Evolutionary conservation across 2,797 vertebrate species (phyloP).

Genomic region (Pangasius larnaudii): DNA sequence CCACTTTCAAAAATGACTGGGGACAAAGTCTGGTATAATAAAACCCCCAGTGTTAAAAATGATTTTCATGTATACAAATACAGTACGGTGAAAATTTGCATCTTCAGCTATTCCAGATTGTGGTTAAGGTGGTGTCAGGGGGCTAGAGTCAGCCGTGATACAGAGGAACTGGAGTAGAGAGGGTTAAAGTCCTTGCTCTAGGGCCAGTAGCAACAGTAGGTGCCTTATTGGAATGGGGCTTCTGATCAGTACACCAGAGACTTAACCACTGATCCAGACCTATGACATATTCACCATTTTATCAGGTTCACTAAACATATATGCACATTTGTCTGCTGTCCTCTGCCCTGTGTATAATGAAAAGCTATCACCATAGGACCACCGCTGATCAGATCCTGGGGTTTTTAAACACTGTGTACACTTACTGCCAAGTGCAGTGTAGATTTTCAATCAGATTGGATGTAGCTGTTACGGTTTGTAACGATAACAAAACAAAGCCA

Average conservation of each 20-base stretch:
- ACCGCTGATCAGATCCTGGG: neutral
- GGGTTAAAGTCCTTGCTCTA: neutral
- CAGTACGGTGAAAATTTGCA: neutral
- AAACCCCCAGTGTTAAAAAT: neutral
- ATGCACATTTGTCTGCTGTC: neutral
- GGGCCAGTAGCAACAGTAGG: neutral
- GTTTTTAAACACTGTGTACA: neutral
- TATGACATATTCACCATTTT: neutral
- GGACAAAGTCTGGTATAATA: neutral
- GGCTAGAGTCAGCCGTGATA: neutral
- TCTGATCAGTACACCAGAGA: neutral
- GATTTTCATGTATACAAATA: no score
- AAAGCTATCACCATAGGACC: neutral
- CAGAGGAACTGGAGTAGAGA: neutral
- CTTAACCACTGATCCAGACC: neutral
- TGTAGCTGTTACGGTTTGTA: neutral
- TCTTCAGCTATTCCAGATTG: neutral
- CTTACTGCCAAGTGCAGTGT: no score
- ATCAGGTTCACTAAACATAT: neutral
- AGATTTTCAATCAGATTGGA: neutral
- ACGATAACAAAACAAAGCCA: neutral
- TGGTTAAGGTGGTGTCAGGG: neutral
- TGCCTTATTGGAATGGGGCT: neutral
- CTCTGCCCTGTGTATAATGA: neutral
- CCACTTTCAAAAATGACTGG: neutral